Base-by-base conservation (phyloP, 2,888 invertebrate genomes). In the Podotricha telesiphe region DNA sequence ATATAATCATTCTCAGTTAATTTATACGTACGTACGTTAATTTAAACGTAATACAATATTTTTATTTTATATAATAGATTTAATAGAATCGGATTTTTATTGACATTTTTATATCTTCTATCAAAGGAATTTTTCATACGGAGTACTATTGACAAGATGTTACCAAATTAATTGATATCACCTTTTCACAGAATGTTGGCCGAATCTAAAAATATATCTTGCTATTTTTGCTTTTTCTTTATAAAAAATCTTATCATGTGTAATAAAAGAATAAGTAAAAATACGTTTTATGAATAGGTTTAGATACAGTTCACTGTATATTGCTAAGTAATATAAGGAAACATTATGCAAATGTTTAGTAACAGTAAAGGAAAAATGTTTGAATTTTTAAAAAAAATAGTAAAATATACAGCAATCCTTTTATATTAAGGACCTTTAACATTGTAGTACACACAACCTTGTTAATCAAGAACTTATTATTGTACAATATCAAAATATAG, bases 91-190 rank as follows among this genome's bases (percentile, higher is more conserved):
- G 48, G 48, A n/a, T 48, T 48, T 6, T 50, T 50, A 19, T 50
- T 50, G 20, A 13, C 50, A 6, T 50, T 50, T 50, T 50, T 50
- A 61, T 61, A 47, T 45, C n/a, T 10, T 42, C 17, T 56, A 28
- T 61, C n/a, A 61, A 47, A 45, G 28, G 47, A n/a, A 61, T 22
- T 47, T 61, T 61, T 61, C 42, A 40, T 37, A 22, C 51, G 22
- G n/a, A 22, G 61, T 47, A 28, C 47, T 28, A 47, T 47, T 47
- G 47, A 47, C 61, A 47, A 61, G 28, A 61, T 61, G 22, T 61
- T n/a, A 56, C 37, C 56, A 47, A 17, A 47, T 45, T 17, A 34
- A 47, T 20, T 28, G 34, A 47, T 13, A 47, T n/a, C 34, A 34
- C 11, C 37, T 28, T 3, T 37, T 19, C 56, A 56, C 56, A 13